Evolutionary conservation across 2,888 invertebrate species (phyloP).

Genomic region (Aphidoletes aphidimyza): DNA sequence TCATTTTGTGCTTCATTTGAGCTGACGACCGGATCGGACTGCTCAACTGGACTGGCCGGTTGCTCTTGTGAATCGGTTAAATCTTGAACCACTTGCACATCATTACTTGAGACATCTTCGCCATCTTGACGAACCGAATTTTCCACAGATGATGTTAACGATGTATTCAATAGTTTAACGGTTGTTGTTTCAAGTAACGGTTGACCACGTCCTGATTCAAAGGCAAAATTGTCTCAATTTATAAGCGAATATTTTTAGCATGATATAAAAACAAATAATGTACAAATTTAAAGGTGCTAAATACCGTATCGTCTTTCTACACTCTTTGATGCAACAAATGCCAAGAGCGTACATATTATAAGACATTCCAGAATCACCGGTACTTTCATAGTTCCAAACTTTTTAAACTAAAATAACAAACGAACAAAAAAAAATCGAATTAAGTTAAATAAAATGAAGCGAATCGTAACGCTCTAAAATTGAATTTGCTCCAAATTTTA

Average conservation of each 20-base stretch:
- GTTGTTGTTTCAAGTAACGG: background rate
- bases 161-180: no score
- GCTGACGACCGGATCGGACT: background rate
- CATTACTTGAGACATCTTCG: background rate
- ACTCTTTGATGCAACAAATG: conserved; percentile 45
- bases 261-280: background rate
- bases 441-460: no score
- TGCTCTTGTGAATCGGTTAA: conserved; percentile 34
- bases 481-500: no score
- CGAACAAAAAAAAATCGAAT: background rate
- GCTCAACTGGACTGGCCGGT: background rate
- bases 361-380: conserved; percentile 28
- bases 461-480: no score
- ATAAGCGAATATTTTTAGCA: background rate
- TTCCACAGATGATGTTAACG: conserved; percentile 19
- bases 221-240: background rate
- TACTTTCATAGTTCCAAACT: conserved; percentile 41
- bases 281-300: background rate
- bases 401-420: background rate
- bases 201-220: background rate
- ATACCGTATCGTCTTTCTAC: background rate
- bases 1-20: no score
- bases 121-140: conserved; percentile 35
- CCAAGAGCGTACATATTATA: conserved; percentile 26
- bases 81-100: conserved; percentile 34